phyloP scores from a whole-genome alignment of 1,140 invertebrate species.

The Pogonognathellus flavescens region DNA sequence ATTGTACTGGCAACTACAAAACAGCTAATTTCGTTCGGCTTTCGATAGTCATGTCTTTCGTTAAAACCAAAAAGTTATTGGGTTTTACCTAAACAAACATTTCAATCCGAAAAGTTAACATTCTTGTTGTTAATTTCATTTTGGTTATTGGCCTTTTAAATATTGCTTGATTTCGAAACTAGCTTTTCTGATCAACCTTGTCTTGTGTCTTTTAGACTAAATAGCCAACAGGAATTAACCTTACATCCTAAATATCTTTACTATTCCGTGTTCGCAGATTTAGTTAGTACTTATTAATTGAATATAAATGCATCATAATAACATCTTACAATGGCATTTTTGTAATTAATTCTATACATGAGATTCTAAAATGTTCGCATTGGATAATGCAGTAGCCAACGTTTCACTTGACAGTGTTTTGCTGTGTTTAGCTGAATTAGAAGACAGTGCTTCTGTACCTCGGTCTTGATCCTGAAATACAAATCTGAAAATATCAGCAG shows the following conservation, averaged over 20 bases:
- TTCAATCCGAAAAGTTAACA: too few relatives aligned
- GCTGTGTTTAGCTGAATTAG: neutral
- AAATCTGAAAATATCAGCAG: constrained; percentile 64
- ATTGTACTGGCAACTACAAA: constrained; percentile 31
- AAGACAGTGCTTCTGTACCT: neutral
- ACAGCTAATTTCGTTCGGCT: constrained; percentile 13
- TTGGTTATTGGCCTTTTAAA: neutral
- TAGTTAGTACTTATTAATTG: too few relatives aligned
- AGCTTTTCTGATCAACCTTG: too few relatives aligned
- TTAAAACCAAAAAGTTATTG: too few relatives aligned
- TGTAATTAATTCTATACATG: constrained; percentile 53
- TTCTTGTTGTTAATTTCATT: neutral
- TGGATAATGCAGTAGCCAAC: constrained; percentile 54
- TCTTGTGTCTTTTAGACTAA: too few relatives aligned
- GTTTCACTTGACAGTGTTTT: constrained; percentile 55
- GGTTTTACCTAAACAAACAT: too few relatives aligned
- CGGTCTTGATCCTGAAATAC: constrained; percentile 51
- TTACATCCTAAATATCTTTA: too few relatives aligned
- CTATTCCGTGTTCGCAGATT: too few relatives aligned
- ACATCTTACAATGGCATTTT: neutral
- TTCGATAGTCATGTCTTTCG: neutral
- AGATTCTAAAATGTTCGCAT: constrained; percentile 64
- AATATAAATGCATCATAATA: neutral
- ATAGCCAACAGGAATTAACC: too few relatives aligned
- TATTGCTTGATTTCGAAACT: neutral